Percentiles rank a stretch among this genome's conserved stretches.
phyloP scores from a whole-genome alignment of 2,797 vertebrate species.

The Cossypha heuglini region DNA sequence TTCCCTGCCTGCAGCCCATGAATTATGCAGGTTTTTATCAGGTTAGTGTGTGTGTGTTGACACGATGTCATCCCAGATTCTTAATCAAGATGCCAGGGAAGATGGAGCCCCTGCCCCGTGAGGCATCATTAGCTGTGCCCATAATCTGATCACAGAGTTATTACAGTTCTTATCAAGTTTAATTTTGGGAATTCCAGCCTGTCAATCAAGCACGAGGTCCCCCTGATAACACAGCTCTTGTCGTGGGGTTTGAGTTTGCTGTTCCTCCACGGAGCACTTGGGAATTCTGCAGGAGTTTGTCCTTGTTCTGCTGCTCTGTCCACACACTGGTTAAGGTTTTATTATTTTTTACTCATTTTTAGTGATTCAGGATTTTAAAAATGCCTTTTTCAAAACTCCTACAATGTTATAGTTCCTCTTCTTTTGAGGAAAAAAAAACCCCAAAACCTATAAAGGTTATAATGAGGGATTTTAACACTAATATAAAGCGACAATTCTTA shows the following conservation, averaged over 20 bases:
- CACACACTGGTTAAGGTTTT: neutral
- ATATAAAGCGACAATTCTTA: neutral
- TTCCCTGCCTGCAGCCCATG: neutral
- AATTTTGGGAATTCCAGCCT: neutral
- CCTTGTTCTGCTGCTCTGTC: neutral
- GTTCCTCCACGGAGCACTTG: neutral
- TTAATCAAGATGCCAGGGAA: conserved; percentile 16
- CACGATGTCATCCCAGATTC: neutral
- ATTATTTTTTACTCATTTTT: neutral
- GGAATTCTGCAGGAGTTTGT: neutral
- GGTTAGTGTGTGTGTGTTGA: neutral
- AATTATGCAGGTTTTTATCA: neutral
- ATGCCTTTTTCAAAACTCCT: neutral
- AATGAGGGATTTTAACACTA: neutral
- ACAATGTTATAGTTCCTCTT: neutral
- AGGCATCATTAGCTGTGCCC: neutral
- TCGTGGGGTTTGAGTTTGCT: neutral
- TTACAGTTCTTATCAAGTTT: neutral
- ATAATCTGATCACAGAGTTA: conserved; percentile 5
- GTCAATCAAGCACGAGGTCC: neutral
- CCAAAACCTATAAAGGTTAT: neutral
- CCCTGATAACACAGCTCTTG: neutral
- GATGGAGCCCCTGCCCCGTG: neutral
- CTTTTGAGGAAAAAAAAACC: neutral
- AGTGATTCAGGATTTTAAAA: neutral